Percentiles rank a stretch among this genome's conserved stretches.
Evolutionary conservation across 2,113 vertebrate species (phyloP).

Genomic region (Uria lomvia): DNA sequence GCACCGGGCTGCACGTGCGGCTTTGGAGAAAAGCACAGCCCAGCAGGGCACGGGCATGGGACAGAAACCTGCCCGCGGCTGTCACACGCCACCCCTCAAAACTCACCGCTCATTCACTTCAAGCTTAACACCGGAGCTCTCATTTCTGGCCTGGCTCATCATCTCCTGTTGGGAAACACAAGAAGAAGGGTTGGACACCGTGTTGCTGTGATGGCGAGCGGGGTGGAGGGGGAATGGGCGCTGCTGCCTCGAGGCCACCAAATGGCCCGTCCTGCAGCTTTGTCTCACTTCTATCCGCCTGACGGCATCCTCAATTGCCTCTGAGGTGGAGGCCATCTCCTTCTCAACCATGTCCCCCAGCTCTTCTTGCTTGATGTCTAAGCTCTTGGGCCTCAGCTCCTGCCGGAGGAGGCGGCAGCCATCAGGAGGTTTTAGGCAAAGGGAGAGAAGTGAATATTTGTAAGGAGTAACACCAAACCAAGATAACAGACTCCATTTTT

Average conservation of each 20-base stretch:
- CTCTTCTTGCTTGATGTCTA: conserved; percentile 91
- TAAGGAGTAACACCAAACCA: not conserved
- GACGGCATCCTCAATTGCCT: conserved; percentile 92
- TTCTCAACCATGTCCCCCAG: conserved; percentile 96
- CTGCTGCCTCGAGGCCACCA: not conserved
- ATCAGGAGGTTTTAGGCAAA: not conserved
- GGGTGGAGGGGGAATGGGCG: not conserved
- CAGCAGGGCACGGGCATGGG: fast-evolving
- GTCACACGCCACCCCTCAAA: fast-evolving
- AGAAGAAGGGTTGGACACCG: not conserved
- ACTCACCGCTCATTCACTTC: conserved; percentile 96
- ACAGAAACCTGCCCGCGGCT: not conserved
- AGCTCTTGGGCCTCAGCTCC: conserved; percentile 91
- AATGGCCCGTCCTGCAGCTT: not conserved
- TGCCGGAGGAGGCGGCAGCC: conserved; percentile 1
- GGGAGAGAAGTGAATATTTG: not conserved
- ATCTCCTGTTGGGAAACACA: conserved; percentile 80
- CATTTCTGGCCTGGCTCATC: conserved; percentile 92
- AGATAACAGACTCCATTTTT: fast-evolving
- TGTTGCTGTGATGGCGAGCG: fast-evolving
- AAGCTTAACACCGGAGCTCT: conserved; percentile 89
- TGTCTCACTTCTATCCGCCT: conserved; percentile 87
- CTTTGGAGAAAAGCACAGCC: not conserved
- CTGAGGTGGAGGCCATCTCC: conserved; percentile 93
- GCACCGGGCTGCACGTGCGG: fast-evolving